A percentile compares a stretch with the other conserved stretches of the same genome.
Evolutionary conservation across 2,797 vertebrate genomes (phyloP).

Genomic region (Sebastes kiyomatsui): DNA sequence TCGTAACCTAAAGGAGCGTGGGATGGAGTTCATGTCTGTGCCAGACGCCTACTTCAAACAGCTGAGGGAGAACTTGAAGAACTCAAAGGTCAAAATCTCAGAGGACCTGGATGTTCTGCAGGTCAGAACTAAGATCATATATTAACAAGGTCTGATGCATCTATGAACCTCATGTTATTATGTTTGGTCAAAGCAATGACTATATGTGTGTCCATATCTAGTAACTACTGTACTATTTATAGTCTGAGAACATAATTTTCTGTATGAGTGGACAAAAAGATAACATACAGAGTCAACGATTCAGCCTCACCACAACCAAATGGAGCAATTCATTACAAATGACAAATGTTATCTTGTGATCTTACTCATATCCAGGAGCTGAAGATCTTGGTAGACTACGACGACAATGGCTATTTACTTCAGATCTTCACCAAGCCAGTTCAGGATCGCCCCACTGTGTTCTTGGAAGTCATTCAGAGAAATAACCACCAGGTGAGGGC

Average conservation of each 20-base stretch:
- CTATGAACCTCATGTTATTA: not conserved
- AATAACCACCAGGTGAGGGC: slow-evolving; percentile 92
- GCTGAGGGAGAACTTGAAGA: slow-evolving; percentile 88
- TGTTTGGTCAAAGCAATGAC: not conserved
- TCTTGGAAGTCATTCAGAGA: slow-evolving; percentile 96
- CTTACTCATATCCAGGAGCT: slow-evolving; percentile 82
- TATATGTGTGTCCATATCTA: not conserved
- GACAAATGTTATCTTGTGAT: not conserved
- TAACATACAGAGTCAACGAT: not conserved
- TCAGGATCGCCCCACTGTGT: slow-evolving; percentile 96
- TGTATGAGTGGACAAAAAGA: not conserved
- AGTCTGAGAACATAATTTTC: not conserved
- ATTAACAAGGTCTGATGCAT: not conserved
- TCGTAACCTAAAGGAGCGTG: slow-evolving; percentile 90
- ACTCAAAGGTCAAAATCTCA: slow-evolving; percentile 88
- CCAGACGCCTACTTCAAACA: slow-evolving; percentile 90
- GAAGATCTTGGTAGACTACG: slow-evolving; percentile 94
- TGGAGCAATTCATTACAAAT: not conserved
- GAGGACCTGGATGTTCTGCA: slow-evolving; percentile 89
- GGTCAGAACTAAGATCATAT: slow-evolving; percentile 72
- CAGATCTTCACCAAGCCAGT: slow-evolving; percentile 98
- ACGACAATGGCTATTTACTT: slow-evolving; percentile 95
- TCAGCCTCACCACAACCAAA: not conserved
- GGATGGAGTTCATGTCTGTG: slow-evolving; percentile 91
- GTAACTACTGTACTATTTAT: not conserved